Evolutionary conservation across 1,140 invertebrate genomes (phyloP).

Genomic region (Tetragnatha versicolor): DNA sequence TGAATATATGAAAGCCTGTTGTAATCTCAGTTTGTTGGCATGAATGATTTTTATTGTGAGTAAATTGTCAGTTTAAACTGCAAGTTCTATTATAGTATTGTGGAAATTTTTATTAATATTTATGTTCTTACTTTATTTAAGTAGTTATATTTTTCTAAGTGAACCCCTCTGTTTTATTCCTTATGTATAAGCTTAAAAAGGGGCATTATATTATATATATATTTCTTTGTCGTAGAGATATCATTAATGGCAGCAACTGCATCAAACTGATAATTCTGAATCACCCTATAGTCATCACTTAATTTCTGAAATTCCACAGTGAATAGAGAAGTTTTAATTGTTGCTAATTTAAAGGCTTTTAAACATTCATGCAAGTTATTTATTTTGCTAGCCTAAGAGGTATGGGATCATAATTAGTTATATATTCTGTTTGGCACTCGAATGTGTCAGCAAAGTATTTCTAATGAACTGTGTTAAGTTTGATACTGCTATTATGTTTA

Average conservation of each 20-base stretch:
- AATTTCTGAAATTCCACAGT: too few species aligned
- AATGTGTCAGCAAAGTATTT: not conserved
- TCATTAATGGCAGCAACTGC: too few species aligned
- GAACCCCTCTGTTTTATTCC: too few species aligned
- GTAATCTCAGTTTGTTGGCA: slow-evolving; percentile 52
- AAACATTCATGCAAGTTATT: slow-evolving; percentile 26
- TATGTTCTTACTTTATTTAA: slow-evolving; percentile 51
- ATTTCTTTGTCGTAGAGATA: too few species aligned
- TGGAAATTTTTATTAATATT: slow-evolving; percentile 51
- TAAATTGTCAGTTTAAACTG: slow-evolving; percentile 16
- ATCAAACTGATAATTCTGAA: too few species aligned
- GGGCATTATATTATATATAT: not conserved
- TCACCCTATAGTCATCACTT: too few species aligned
- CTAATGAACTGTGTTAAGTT: slow-evolving; percentile 22
- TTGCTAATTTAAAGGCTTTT: slow-evolving; percentile 16
- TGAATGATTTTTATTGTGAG: slow-evolving; percentile 32
- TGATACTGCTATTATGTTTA: slow-evolving; percentile 12
- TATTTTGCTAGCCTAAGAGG: slow-evolving; percentile 3
- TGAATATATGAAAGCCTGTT: slow-evolving; percentile 49
- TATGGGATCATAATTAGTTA: slow-evolving; percentile 11
- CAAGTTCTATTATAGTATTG: slow-evolving; percentile 45
- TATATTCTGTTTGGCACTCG: slow-evolving; percentile 1
- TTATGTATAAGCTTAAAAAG: slow-evolving; percentile 1
- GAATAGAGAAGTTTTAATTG: not conserved
- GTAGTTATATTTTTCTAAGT: slow-evolving; percentile 50